phyloP scores from a whole-genome alignment of 2,797 vertebrate species.

The Fringilla coelebs region DNA sequence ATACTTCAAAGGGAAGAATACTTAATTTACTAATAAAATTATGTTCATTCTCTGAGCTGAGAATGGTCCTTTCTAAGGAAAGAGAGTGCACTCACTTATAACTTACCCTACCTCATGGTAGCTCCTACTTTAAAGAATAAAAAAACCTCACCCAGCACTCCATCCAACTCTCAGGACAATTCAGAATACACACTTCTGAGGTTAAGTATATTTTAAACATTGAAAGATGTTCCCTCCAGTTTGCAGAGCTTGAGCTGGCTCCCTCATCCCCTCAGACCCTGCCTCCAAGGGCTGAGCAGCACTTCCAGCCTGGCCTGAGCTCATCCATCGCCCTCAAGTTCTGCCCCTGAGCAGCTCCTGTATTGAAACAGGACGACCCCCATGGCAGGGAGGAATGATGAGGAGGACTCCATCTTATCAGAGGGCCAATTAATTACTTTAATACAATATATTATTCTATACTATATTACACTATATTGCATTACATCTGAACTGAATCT shows the following conservation, averaged over 20 bases:
- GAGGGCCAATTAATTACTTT: neutral
- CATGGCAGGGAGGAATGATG: neutral
- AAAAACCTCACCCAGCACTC: neutral
- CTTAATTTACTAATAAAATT: neutral
- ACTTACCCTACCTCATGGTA: neutral
- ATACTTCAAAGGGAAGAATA: neutral
- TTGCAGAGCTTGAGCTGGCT: neutral
- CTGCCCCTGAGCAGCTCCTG: neutral
- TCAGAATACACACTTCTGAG: neutral
- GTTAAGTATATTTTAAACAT: neutral
- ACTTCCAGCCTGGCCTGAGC: neutral
- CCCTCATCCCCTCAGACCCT: neutral
- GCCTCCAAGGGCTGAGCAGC: neutral
- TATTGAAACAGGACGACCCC: fast-evolving
- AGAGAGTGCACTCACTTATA: too few species aligned
- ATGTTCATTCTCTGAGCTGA: neutral
- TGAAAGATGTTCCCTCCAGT: neutral
- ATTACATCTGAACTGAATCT: too few species aligned
- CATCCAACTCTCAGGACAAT: neutral
- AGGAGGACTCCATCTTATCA: neutral
- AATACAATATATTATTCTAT: neutral
- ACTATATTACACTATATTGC: neutral
- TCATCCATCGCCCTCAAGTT: fast-evolving
- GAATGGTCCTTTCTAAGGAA: neutral
- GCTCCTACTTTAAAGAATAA: neutral